Conservation (phyloP, 2,113 vertebrate genomes). For the Picathartes gymnocephalus region DNA sequence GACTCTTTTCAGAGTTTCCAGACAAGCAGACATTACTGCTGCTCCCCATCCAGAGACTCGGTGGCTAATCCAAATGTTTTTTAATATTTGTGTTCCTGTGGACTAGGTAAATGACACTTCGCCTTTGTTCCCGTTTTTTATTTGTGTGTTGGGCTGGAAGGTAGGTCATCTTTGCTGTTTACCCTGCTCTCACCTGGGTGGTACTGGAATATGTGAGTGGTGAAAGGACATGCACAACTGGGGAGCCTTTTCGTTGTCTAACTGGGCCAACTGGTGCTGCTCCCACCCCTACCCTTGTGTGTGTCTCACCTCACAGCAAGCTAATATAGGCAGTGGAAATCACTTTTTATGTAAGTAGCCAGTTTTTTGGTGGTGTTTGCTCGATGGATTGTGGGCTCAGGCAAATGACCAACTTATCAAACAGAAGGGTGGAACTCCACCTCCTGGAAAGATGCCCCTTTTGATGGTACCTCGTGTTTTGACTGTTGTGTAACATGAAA, state of each 20-base stretch:
- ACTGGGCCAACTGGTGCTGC: background rate
- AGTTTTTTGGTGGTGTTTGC: background rate
- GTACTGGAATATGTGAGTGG: background rate
- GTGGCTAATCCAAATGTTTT: conserved; percentile 49
- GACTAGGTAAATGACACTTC: conserved; percentile 39
- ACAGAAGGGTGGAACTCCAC: background rate
- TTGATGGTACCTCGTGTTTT: background rate
- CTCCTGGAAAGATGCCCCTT: background rate
- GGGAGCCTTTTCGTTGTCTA: background rate
- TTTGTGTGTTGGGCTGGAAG: background rate
- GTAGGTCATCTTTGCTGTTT: background rate
- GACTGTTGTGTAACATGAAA: background rate
- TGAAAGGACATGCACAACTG: background rate
- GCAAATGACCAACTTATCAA: background rate
- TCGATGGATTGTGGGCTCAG: background rate
- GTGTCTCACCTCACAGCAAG: background rate
- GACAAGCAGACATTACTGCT: conserved; percentile 42
- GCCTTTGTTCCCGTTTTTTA: conserved; percentile 23
- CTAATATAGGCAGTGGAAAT: background rate
- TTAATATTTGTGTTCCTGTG: conserved; percentile 47
- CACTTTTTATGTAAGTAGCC: background rate
- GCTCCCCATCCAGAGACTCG: conserved; percentile 17
- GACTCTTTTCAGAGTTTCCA: conserved; percentile 45
- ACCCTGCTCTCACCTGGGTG: background rate
- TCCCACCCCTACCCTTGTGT: background rate